These are phyloP conservation scores for Sebastes trivittatus DNA, from an alignment of 2,797 vertebrate genomes.

Conservation along the genomic window DNA sequence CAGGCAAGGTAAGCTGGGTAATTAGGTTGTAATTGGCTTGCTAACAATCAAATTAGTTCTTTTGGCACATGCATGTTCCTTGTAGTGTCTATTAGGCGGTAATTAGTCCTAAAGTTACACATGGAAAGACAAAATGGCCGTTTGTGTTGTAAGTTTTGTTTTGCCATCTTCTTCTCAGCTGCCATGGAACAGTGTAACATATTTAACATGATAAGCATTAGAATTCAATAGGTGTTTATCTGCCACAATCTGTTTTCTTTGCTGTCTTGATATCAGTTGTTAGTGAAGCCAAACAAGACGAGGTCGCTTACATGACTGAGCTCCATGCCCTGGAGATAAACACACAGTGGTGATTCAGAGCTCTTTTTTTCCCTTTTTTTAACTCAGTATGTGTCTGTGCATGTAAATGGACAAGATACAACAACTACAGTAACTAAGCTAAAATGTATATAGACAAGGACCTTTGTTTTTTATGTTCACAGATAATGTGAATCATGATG, in stretches of 20 bases:
- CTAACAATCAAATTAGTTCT: conserved; percentile 68
- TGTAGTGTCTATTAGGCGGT: conserved; percentile 47
- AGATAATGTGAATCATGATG: background rate
- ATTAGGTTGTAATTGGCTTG: conserved; percentile 76
- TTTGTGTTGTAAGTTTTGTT: background rate
- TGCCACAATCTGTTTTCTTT: conserved; percentile 60
- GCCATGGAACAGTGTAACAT: background rate
- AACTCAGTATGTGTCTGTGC: conserved; percentile 1
- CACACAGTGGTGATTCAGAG: conserved; percentile 56
- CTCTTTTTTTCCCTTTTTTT: background rate
- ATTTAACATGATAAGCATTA: conserved; percentile 3
- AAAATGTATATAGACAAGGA: background rate
- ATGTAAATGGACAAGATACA: background rate
- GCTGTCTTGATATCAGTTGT: conserved; percentile 41
- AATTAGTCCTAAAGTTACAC: conserved; percentile 50
- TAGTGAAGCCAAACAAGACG: conserved; percentile 56
- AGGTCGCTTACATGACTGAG: conserved; percentile 61
- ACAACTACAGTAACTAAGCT: background rate
- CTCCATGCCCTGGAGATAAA: conserved; percentile 58
- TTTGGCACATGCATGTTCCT: conserved; percentile 58
- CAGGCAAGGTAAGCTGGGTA: conserved; percentile 72
- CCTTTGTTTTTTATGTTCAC: background rate
- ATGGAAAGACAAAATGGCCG: conserved; percentile 14
- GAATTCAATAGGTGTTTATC: conserved; percentile 29
- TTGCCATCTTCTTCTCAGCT: background rate